Conservation (phyloP, 2,797 vertebrate species). For the Channa striata region DNA sequence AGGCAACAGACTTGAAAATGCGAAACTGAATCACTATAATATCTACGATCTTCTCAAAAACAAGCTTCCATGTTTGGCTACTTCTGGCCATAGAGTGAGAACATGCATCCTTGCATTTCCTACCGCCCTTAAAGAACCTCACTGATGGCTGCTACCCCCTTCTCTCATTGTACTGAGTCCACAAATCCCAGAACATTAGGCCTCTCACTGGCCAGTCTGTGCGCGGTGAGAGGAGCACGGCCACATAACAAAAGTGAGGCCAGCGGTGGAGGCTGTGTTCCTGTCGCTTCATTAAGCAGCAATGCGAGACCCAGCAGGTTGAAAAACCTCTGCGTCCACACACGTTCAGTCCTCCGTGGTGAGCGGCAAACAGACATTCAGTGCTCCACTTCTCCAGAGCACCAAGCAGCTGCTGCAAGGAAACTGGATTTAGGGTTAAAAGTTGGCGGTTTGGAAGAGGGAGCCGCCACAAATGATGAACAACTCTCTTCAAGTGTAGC, state of each 20-base stretch:
- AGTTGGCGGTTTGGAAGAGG: too few relatives aligned
- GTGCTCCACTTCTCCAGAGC: background rate
- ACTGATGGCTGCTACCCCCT: conserved; percentile 43
- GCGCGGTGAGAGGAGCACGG: conserved; percentile 34
- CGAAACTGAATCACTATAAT: too few relatives aligned
- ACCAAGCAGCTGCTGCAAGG: conserved; percentile 29
- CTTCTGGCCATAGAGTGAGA: conserved; percentile 14
- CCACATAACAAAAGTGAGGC: conserved; percentile 59
- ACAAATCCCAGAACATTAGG: conserved; percentile 52
- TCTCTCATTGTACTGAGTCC: conserved; percentile 27
- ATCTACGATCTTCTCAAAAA: too few relatives aligned
- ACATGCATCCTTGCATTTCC: conserved; percentile 9
- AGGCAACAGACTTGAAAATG: too few relatives aligned
- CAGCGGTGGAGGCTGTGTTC: conserved; percentile 55
- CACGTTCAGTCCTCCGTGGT: conserved; percentile 38
- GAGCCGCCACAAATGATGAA: too few relatives aligned
- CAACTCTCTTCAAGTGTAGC: too few relatives aligned
- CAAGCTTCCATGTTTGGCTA: too few relatives aligned
- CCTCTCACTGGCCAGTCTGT: conserved; percentile 46
- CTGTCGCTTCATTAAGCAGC: conserved; percentile 69
- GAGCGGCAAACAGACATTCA: conserved; percentile 45
- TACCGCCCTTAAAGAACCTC: conserved; percentile 30
- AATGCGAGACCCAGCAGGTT: conserved; percentile 62
- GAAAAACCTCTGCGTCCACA: conserved; percentile 52
- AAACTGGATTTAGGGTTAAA: conserved; percentile 20